These are phyloP conservation scores for Xiphophorus birchmanni DNA, from an alignment of 2,797 vertebrate genomes.

Conservation along the genomic window DNA sequence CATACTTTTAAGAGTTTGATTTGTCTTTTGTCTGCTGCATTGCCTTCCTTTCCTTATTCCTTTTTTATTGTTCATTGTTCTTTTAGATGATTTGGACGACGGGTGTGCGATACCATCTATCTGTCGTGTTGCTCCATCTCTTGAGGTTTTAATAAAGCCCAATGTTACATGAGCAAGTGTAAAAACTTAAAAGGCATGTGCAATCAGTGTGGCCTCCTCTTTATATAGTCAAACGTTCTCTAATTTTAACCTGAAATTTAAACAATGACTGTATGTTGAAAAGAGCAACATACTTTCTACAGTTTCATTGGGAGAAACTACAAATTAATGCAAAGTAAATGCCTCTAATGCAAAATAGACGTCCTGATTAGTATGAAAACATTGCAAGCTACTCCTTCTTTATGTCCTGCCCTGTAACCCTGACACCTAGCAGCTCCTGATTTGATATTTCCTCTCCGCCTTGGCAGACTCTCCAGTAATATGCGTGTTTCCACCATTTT, in stretches of 20 bases:
- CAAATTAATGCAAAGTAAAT: not conserved
- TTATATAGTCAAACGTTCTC: not conserved
- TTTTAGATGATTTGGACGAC: not conserved
- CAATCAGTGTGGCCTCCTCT: not conserved
- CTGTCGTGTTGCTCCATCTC: not conserved
- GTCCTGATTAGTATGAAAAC: conserved; percentile 5
- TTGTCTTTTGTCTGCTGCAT: not conserved
- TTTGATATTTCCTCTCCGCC: not conserved
- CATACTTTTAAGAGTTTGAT: not conserved
- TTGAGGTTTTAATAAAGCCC: not conserved
- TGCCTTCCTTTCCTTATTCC: not conserved
- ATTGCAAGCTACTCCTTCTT: not conserved
- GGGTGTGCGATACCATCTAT: not conserved
- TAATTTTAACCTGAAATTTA: not conserved
- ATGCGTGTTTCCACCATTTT: not conserved
- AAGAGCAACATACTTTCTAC: not conserved
- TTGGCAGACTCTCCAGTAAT: not conserved
- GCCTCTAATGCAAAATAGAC: not conserved
- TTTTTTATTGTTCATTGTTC: not conserved
- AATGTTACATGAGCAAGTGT: not conserved
- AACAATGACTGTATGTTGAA: not conserved
- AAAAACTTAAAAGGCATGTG: not conserved
- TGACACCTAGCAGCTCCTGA: not conserved
- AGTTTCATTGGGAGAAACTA: not conserved
- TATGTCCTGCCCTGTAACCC: not conserved